Percentiles rank a stretch among this genome's conserved stretches.
Evolutionary conservation across 1,140 invertebrate species (phyloP).

Genomic region (Drosophila arawakana): DNA sequence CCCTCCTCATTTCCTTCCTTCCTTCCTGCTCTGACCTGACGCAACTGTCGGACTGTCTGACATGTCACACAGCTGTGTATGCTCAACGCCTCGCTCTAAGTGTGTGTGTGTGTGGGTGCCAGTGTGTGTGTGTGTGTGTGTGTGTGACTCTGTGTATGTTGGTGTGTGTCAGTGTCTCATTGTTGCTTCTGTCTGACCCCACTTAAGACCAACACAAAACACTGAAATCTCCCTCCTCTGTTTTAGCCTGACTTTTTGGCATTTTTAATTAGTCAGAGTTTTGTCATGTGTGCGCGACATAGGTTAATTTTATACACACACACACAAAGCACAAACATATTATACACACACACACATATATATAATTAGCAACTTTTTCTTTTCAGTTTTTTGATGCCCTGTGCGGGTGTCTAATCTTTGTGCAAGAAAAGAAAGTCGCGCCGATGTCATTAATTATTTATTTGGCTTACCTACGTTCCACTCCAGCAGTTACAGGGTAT

Average conservation of each 20-base stretch:
- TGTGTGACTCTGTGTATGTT: not conserved
- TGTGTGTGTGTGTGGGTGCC: conserved; percentile 3
- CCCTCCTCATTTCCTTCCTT: conserved; percentile 15
- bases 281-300: conserved; percentile 42
- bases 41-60: conserved; percentile 38
- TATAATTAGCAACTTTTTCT: conserved; percentile 13
- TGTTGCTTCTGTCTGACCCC: conserved; percentile 52
- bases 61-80: conserved; percentile 51
- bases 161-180: conserved; percentile 33
- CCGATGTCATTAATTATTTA: too few species aligned
- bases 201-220: conserved; percentile 17
- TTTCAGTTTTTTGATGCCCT: conserved; percentile 1
- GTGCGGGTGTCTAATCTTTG: too few species aligned
- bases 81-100: not conserved
- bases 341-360: conserved; percentile 5
- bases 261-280: conserved; percentile 77
- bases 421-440: too few species aligned
- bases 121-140: conserved; percentile 1
- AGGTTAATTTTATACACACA: conserved; percentile 44
- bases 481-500: too few species aligned
- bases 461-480: too few species aligned
- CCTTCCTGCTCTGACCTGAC: conserved; percentile 16
- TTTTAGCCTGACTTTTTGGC: conserved; percentile 68
- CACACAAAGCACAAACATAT: too few species aligned
- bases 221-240: not conserved